These are phyloP conservation scores for Pseudomyrmex dendroicus DNA, from an alignment of 1,140 invertebrate genomes.

Conservation along the genomic window DNA sequence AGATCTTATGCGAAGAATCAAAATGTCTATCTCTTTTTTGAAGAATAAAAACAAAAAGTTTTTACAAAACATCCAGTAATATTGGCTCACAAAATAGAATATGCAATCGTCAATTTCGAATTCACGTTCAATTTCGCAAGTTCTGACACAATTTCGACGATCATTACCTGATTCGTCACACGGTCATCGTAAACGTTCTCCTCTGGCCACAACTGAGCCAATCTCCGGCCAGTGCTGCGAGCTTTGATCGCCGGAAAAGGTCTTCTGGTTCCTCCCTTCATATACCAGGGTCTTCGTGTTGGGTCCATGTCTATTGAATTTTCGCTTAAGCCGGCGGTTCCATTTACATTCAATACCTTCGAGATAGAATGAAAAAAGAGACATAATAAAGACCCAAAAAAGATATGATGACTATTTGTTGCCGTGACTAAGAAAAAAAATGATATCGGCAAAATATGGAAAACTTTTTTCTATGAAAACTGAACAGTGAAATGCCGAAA, in stretches of 20 bases:
- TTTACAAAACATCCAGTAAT: too few species aligned
- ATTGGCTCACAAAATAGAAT: too few species aligned
- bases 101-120: background rate
- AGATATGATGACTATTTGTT: background rate
- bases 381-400: background rate
- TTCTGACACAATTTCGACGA: background rate
- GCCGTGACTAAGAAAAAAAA: constrained; percentile 14
- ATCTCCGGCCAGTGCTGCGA: constrained; percentile 82
- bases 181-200: constrained; percentile 87
- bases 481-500: too few species aligned
- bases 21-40: too few species aligned
- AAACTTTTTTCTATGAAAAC: too few species aligned
- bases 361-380: constrained; percentile 13
- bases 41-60: too few species aligned
- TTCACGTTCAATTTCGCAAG: background rate
- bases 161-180: constrained; percentile 87
- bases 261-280: constrained; percentile 86
- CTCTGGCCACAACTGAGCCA: constrained; percentile 87
- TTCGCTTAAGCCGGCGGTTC: constrained; percentile 71
- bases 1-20: too few species aligned
- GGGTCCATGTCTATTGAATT: constrained; percentile 74
- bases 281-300: constrained; percentile 86
- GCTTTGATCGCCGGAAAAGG: constrained; percentile 83
- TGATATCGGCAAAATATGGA: background rate
- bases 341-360: constrained; percentile 77